Evolutionary conservation across 1,140 invertebrate species (phyloP), one percentile per base, ranked within the genome.

Genomic region (Pachyrhynchus sulphureomaculatus): DNA sequence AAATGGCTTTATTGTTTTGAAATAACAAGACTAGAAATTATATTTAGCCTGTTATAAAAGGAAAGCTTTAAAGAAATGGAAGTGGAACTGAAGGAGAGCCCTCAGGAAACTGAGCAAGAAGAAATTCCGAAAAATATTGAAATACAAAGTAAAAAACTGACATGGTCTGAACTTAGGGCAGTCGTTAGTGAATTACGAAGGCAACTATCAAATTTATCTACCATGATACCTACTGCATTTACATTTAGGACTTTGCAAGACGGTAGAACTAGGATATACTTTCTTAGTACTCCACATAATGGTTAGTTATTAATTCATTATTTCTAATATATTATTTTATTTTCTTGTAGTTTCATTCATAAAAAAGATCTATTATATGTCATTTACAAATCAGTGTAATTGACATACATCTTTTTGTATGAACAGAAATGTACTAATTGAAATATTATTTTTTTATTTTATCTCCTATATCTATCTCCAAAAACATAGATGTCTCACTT

Each of bases 231-330:
- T 9, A 87, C 86, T 59, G 85, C 86, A 24, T 86, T 93, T 67
- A 85, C 87, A 13, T 95, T 96, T 78, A 80, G 91, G 41, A 84
- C 82, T 52, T 77, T 92, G 21, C 82, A 83, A 21, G 89, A 90
- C 78, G 89, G 88, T 44, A 84, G 87, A 55, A 88, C 82, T 33
- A 83, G 92, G 71, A 87, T 96, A 68, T 97, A 96, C 78, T 96
- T 96, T 76, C 81, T 97, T 13, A 89, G 92, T 62, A 89, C 89
- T 10, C 88, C 89, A 0, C 84, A 85, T 10, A 92, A 91, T 69
- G 87, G 88, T 61, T 26, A 34, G 57, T 51, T 8, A 8, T 20
- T 21, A 52, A 21, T 21, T 36, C 2, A 12, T 1, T 13, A 49
- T 2, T 32, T 10, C 1, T 32, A 29, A 8, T 29, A 49, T 32